A percentile compares a stretch with the other conserved stretches of the same genome.
These are phyloP conservation scores for Labia minor DNA, from an alignment of 2,888 invertebrate genomes.

Conservation along the genomic window DNA sequence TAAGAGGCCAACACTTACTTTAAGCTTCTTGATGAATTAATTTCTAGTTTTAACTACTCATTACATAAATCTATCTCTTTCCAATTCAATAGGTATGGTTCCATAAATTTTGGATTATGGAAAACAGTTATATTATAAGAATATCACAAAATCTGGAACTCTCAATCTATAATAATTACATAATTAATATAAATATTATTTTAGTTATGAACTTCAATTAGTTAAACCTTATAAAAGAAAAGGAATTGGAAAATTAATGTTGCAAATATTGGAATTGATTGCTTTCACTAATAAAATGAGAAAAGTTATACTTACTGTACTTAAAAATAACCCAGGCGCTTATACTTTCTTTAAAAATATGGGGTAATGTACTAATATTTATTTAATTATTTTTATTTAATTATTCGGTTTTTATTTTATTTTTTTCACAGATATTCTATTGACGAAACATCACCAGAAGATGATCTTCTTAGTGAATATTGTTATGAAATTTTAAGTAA, in stretches of 20 bases:
- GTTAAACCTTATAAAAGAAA: constrained; percentile 56
- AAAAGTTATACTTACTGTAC: constrained; percentile 70
- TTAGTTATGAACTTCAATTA: constrained; percentile 80
- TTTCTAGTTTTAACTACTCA: no score
- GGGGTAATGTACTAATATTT: constrained; percentile 43
- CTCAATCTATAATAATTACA: no score
- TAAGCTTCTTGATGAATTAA: no score
- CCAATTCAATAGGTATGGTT: no score
- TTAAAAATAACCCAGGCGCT: constrained; percentile 64
- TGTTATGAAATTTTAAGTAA: constrained; percentile 55
- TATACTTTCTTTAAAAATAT: constrained; percentile 63
- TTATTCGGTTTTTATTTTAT: constrained; percentile 15
- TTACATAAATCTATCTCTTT: no score
- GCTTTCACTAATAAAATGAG: constrained; percentile 63
- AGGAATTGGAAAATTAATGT: constrained; percentile 73
- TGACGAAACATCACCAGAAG: constrained; percentile 57
- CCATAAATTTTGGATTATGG: no score
- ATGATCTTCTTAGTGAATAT: constrained; percentile 43
- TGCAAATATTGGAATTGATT: constrained; percentile 59
- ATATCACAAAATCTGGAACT: no score
- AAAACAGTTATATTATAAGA: no score
- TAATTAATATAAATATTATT: no score
- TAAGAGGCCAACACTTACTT: no score
- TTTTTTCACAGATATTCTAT: constrained; percentile 45
- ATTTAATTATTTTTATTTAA: constrained; percentile 16